A percentile compares a stretch with the other conserved stretches of the same genome.
phyloP scores from a whole-genome alignment of 2,797 vertebrate species.

The Lagocephalus sceleratus region DNA sequence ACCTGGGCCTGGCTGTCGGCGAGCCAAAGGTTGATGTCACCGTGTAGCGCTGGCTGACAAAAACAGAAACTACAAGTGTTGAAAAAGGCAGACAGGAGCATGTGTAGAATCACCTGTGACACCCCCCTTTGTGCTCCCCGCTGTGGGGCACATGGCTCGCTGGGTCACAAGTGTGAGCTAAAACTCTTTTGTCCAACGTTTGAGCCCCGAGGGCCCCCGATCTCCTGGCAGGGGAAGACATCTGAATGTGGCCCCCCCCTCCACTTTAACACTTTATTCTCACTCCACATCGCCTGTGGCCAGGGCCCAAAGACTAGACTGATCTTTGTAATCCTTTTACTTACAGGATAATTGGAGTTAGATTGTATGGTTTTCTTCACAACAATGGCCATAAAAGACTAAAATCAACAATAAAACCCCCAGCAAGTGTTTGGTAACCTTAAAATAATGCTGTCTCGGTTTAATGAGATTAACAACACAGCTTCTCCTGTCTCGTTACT shows the following conservation, averaged over 20 bases:
- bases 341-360: slow-evolving; percentile 3
- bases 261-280: slow-evolving; percentile 38
- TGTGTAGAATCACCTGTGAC: slow-evolving; percentile 67
- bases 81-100: slow-evolving; percentile 68
- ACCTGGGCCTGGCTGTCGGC: slow-evolving; percentile 65
- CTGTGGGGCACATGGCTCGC: slow-evolving; percentile 65
- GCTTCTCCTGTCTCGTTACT: too few relatives aligned
- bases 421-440: background rate
- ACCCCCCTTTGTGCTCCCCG: slow-evolving; percentile 58
- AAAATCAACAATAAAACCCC: slow-evolving; percentile 6
- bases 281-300: slow-evolving; percentile 23
- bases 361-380: slow-evolving; percentile 14
- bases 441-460: background rate
- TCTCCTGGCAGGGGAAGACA: slow-evolving; percentile 48
- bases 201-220: slow-evolving; percentile 46
- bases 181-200: slow-evolving; percentile 63
- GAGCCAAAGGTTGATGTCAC: slow-evolving; percentile 73
- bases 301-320: slow-evolving; percentile 1
- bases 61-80: slow-evolving; percentile 67
- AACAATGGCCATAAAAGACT: background rate
- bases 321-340: slow-evolving; percentile 25
- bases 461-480: too few relatives aligned
- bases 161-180: slow-evolving; percentile 72
- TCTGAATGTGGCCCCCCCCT: slow-evolving; percentile 35
- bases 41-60: slow-evolving; percentile 62